Conservation (phyloP, 2,797 vertebrate genomes). For the Onychomys torridus region DNA sequence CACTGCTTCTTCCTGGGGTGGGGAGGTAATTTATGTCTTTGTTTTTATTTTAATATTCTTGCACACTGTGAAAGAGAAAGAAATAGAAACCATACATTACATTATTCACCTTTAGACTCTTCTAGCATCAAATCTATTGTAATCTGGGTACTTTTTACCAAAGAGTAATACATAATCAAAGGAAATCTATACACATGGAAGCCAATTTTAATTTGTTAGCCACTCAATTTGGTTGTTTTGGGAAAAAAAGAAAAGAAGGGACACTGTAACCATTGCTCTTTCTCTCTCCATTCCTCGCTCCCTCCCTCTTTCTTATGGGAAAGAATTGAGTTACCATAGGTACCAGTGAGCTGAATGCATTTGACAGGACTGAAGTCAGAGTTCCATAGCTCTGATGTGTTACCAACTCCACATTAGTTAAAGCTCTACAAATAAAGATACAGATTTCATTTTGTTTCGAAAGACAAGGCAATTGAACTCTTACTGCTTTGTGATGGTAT, state of each 20-base stretch:
- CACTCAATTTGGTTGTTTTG: background rate
- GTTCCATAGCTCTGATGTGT: background rate
- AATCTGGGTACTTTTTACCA: background rate
- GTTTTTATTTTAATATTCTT: background rate
- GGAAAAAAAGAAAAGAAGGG: background rate
- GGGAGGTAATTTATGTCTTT: background rate
- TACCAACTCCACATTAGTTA: background rate
- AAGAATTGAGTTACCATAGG: background rate
- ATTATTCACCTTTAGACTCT: background rate
- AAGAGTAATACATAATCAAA: background rate
- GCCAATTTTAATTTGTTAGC: background rate
- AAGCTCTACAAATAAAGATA: background rate
- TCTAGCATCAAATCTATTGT: background rate
- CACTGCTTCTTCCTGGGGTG: background rate
- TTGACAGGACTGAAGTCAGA: background rate
- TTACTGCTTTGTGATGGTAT: background rate
- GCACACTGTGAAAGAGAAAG: background rate
- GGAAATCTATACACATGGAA: background rate
- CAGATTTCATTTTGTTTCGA: conserved; percentile 40
- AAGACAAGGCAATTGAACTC: background rate
- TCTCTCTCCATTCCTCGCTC: background rate
- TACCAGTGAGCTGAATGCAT: background rate
- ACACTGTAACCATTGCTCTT: background rate
- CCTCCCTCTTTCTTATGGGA: background rate
- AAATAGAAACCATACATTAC: background rate